Percentiles rank a stretch among this genome's conserved stretches.
Evolutionary conservation across 2,797 vertebrate genomes (phyloP).

Genomic region (Cyprinodon diabolis): DNA sequence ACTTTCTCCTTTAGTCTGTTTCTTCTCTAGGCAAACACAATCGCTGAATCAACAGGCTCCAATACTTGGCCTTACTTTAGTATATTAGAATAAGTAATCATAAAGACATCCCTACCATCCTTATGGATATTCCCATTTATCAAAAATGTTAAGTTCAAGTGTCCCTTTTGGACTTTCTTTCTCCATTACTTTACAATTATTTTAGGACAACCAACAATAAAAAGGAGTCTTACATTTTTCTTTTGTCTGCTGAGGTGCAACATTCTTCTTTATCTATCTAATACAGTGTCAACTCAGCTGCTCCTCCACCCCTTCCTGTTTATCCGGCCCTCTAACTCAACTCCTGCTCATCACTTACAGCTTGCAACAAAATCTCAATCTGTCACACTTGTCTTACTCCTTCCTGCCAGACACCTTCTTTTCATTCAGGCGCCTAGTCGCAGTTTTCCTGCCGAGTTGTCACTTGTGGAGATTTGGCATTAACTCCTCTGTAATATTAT

Average conservation of each 20-base stretch:
- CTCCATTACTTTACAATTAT: constrained; percentile 12
- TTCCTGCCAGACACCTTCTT: constrained; percentile 15
- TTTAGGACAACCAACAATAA: background rate
- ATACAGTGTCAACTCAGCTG: constrained; percentile 13
- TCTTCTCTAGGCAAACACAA: constrained; percentile 40
- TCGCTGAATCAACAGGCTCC: constrained; percentile 32
- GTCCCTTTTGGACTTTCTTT: background rate
- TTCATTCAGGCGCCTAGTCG: constrained; percentile 4
- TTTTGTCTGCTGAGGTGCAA: constrained; percentile 5
- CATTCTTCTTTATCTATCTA: constrained; percentile 21
- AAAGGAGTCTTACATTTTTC: constrained; percentile 21
- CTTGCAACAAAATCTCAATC: constrained; percentile 32
- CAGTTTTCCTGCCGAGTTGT: constrained; percentile 1
- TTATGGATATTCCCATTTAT: background rate
- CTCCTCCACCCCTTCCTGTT: constrained; percentile 26
- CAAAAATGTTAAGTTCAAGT: constrained; percentile 5
- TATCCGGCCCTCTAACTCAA: constrained; percentile 18
- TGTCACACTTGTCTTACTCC: constrained; percentile 25
- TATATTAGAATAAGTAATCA: background rate
- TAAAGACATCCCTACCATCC: background rate
- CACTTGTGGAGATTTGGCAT: constrained; percentile 6
- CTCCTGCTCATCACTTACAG: constrained; percentile 16
- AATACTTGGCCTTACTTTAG: background rate
- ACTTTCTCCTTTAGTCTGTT: constrained; percentile 9
- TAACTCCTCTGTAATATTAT: constrained; percentile 11